Evolutionary conservation across 1,140 invertebrate genomes (phyloP), one percentile per base, ranked within the genome.

Genomic region (Meloidogyne floridensis): DNA sequence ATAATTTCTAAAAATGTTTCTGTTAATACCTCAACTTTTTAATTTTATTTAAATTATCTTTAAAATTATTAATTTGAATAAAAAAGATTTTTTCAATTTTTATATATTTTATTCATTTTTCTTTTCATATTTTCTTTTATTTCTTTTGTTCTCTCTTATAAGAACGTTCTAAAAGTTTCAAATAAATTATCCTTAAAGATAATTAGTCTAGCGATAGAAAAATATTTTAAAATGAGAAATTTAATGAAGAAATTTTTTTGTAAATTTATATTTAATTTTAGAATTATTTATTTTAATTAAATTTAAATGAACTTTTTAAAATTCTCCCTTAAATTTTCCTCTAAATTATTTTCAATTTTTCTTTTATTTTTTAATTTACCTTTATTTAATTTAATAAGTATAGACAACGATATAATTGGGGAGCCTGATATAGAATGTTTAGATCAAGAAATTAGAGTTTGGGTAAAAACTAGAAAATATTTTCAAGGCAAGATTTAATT

Each of bases 351-450:
- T 65, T 18, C 15, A 6, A 65, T 65, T 65, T 7, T 65, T 65
- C 7, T 65, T 2, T 65, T 59, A 15, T 59, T 59, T 15, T 59
- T 15, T 65, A 6, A 6, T 11, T n/a, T 65, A n/a, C 59, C 15
- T 65, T n/a, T 65, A 18, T 65, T 18, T 18, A 65, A 54, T 59
- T 76, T 42, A 6, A 80, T 85, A 13, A 87, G 82, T 73, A 89
- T 89, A 59, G 88, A 89, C 87, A 89, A 89, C 80, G 88, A 89
- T 70, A 86, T 89, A 72, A 89, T 89, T 76, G 88, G 89, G 6
- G 88, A 89, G 75, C 88, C 88, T 53, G 88, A 89, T 76, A 89
- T 89, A 65, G 88, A 89, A 81, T 89, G 88, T 80, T 77, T 89
- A 51, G 89, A 90, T 43, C 84, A 90, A 51, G 86, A 90, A 76